Conservation (phyloP, 2,888 invertebrate genomes). For the Chloromyia formosa region DNA sequence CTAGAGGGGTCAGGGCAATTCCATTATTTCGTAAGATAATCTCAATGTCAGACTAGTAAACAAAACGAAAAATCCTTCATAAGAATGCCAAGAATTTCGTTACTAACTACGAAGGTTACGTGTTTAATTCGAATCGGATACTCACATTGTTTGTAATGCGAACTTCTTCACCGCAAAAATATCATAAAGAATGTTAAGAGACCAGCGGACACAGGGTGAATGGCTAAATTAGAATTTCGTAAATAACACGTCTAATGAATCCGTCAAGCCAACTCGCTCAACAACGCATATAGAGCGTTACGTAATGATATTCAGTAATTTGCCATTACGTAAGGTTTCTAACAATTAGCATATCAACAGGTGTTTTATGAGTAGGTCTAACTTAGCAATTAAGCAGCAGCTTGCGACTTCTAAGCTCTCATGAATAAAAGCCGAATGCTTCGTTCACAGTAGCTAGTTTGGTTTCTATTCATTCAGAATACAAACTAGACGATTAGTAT, state of each 20-base stretch:
- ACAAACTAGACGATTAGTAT: not conserved
- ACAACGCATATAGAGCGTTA: not conserved
- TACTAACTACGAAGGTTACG: no score
- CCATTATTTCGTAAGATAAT: no score
- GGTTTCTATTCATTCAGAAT: not conserved
- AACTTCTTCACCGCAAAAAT: no score
- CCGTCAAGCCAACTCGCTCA: not conserved
- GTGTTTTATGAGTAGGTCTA: not conserved
- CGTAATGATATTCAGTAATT: not conserved
- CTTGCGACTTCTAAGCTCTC: not conserved
- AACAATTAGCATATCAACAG: slow-evolving; percentile 7
- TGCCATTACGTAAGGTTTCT: not conserved
- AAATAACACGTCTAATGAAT: not conserved
- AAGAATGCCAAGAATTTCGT: no score
- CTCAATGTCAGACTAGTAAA: no score
- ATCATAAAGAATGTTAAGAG: no score
- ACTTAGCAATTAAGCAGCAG: not conserved
- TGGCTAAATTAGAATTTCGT: slow-evolving; percentile 4
- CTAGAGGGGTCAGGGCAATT: no score
- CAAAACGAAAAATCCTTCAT: no score
- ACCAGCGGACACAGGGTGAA: no score
- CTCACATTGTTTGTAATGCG: no score
- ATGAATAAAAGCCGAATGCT: not conserved
- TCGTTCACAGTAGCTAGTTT: no score
- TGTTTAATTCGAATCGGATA: no score